Percentiles rank a stretch among this genome's conserved stretches.
phyloP scores from a whole-genome alignment of 2,797 vertebrate genomes.

The Peromyscus nudipes region DNA sequence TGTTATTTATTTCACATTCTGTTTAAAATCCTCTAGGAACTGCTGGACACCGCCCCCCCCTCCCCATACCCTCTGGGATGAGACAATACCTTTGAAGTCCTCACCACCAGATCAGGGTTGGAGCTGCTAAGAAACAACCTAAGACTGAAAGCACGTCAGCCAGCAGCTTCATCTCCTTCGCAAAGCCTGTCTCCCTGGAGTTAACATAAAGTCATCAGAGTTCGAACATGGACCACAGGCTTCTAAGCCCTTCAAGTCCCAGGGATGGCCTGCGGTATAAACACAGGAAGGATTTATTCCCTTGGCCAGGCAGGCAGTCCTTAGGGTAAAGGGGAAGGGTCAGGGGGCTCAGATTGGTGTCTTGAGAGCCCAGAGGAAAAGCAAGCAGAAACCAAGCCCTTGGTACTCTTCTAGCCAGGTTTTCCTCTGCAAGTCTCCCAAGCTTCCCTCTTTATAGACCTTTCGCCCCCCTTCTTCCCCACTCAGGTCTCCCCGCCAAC shows the following conservation, averaged over 20 bases:
- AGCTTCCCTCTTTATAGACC: slow-evolving; percentile 55
- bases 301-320: slow-evolving; percentile 54
- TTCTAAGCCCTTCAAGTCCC: slow-evolving; percentile 67
- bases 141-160: slow-evolving; percentile 72
- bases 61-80: slow-evolving; percentile 57
- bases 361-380: not conserved
- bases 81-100: slow-evolving; percentile 71
- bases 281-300: slow-evolving; percentile 78
- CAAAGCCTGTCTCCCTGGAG: slow-evolving; percentile 65
- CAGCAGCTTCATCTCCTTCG: slow-evolving; percentile 61
- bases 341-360: slow-evolving; percentile 67
- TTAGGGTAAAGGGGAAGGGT: slow-evolving; percentile 79
- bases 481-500: too few relatives aligned
- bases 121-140: slow-evolving; percentile 70
- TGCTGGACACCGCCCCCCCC: slow-evolving; percentile 43
- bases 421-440: slow-evolving; percentile 25
- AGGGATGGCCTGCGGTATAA: slow-evolving; percentile 75
- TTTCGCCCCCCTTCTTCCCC: slow-evolving; percentile 56
- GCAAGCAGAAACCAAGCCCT: slow-evolving; percentile 47
- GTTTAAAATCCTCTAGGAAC: slow-evolving; percentile 72
- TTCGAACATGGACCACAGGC: slow-evolving; percentile 77
- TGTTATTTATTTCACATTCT: slow-evolving; percentile 69
- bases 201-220: slow-evolving; percentile 80
- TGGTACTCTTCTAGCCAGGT: slow-evolving; percentile 38
- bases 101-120: slow-evolving; percentile 36